These are phyloP conservation scores for Sandelia bainsii DNA, from an alignment of 2,797 vertebrate genomes.

Conservation along the genomic window DNA sequence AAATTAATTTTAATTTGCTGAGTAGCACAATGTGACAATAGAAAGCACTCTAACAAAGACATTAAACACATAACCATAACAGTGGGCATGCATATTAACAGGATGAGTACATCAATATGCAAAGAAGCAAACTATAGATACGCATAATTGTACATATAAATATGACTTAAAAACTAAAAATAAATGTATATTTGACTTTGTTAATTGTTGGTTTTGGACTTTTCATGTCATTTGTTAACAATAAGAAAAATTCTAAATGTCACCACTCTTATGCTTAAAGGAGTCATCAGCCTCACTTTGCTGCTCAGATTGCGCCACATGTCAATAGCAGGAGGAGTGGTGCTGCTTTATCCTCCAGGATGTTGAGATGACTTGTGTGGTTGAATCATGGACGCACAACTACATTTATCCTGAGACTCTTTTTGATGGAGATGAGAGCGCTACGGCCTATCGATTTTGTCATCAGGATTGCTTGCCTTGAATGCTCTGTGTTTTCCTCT, in stretches of 20 bases:
- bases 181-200: background rate
- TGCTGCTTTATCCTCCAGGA: constrained; percentile 58
- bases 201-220: background rate
- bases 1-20: too few relatives aligned
- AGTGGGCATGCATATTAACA: too few relatives aligned
- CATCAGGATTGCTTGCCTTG: constrained; percentile 60
- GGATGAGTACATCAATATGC: too few relatives aligned
- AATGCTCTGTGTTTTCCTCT: constrained; percentile 58
- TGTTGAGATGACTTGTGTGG: constrained; percentile 64
- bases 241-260: constrained; percentile 8
- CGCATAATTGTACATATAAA: too few relatives aligned
- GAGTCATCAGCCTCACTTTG: constrained; percentile 26
- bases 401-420: constrained; percentile 61
- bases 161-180: too few relatives aligned
- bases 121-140: too few relatives aligned
- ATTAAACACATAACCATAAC: too few relatives aligned
- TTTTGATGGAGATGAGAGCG: constrained; percentile 72
- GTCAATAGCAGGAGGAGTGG: constrained; percentile 22
- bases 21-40: too few relatives aligned
- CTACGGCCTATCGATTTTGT: constrained; percentile 72
- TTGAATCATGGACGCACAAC: constrained; percentile 55
- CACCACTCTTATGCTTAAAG: constrained; percentile 6
- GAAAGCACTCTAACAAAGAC: too few relatives aligned
- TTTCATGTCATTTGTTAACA: constrained; percentile 13
- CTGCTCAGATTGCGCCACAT: constrained; percentile 41